Percentiles rank a stretch among this genome's conserved stretches.
Conservation (phyloP, 2,888 invertebrate genomes). For the Loripinus fragilis region DNA sequence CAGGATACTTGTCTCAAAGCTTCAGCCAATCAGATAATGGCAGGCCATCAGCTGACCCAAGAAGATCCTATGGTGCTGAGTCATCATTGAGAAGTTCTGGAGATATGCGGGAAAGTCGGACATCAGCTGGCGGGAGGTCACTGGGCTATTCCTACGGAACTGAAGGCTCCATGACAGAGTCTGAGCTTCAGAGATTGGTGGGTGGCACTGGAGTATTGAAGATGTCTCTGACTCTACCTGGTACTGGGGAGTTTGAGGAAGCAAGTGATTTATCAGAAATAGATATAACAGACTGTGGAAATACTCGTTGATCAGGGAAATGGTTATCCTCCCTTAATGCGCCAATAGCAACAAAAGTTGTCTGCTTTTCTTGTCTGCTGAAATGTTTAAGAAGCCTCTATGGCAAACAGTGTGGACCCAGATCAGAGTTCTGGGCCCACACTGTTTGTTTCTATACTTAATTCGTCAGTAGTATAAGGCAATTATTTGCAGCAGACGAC, state of each 20-base stretch:
- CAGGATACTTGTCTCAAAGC: slow-evolving; percentile 74
- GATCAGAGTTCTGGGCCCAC: too few species aligned
- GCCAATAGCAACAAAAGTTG: too few species aligned
- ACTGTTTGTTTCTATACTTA: too few species aligned
- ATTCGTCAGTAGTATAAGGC: too few species aligned
- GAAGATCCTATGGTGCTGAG: slow-evolving; percentile 26
- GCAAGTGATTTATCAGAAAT: slow-evolving; percentile 72
- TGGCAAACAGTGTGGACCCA: too few species aligned
- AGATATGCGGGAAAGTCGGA: slow-evolving; percentile 58
- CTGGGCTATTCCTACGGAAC: slow-evolving; percentile 73
- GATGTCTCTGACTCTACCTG: slow-evolving; percentile 77
- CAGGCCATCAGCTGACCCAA: slow-evolving; percentile 43
- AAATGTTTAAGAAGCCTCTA: too few species aligned
- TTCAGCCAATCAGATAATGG: slow-evolving; percentile 68
- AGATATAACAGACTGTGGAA: slow-evolving; percentile 60
- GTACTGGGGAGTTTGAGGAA: slow-evolving; percentile 63
- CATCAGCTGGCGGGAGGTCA: slow-evolving; percentile 59
- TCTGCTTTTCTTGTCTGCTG: too few species aligned
- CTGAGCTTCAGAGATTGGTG: slow-evolving; percentile 60
- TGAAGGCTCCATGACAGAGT: slow-evolving; percentile 57
- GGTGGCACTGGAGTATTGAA: slow-evolving; percentile 58
- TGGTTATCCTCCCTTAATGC: too few species aligned
- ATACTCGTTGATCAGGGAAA: too few species aligned
- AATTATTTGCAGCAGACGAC: too few species aligned
- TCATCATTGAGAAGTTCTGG: slow-evolving; percentile 58